phyloP scores from a whole-genome alignment of 2,113 vertebrate genomes.

The Sciurus niger region DNA sequence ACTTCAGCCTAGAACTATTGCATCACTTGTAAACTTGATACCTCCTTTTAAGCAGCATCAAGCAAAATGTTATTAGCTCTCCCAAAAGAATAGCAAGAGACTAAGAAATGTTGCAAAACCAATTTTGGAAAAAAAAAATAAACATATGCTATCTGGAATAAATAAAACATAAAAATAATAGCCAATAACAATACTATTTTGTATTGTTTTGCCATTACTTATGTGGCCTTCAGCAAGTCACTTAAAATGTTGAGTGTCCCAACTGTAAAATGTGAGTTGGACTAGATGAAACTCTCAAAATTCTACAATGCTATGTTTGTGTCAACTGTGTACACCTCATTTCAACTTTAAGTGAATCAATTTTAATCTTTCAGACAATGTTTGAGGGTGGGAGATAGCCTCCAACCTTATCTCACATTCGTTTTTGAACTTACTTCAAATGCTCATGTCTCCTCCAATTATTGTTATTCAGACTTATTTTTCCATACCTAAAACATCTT shows the following conservation, averaged over 20 bases:
- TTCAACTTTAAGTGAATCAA: not conserved
- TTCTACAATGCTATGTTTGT: not conserved
- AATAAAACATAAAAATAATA: not conserved
- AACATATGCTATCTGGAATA: not conserved
- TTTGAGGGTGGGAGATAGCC: not conserved
- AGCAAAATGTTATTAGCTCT: not conserved
- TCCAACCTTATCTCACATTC: not conserved
- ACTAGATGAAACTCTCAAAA: not conserved
- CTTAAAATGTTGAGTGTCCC: not conserved
- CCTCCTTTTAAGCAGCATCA: not conserved
- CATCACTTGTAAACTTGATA: not conserved
- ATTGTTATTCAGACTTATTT: not conserved
- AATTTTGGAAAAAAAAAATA: not conserved
- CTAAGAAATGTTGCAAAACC: not conserved
- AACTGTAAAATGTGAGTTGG: not conserved
- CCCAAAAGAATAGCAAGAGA: not conserved
- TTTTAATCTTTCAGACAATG: not conserved
- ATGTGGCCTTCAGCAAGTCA: not conserved
- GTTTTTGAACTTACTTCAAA: not conserved
- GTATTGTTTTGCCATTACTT: not conserved
- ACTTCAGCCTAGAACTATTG: not conserved
- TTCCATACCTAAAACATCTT: not conserved
- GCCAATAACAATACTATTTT: not conserved
- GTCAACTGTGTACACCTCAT: not conserved
- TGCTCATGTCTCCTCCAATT: not conserved